Base-by-base conservation (phyloP, 2,888 invertebrate species). In the Anthophora plumipes region DNA sequence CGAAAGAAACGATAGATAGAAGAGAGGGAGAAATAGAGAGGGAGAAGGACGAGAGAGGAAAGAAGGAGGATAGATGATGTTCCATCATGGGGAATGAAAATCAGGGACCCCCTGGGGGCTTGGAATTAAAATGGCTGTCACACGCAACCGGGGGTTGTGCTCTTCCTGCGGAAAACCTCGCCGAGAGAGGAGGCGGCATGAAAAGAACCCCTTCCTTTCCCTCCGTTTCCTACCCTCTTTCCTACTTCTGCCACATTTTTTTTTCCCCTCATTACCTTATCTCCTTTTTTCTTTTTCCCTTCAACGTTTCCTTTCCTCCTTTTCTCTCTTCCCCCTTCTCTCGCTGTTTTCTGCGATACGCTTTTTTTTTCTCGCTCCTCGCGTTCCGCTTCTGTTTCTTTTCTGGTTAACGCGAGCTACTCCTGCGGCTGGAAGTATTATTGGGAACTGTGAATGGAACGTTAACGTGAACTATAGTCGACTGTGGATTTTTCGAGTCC, bases 111-210 rank as follows among this genome's bases (percentile, higher is more conserved):
- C 90, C 89, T 87, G 81, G 87, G 89, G 90, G 89, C 88, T 88
- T 83, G 86, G 86, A 90, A 92, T 91, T 92, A 91, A 92, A 92
- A 92, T 91, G 91, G 91, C 91, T 91, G 91, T 91, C 91, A 91
- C 89, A 89, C 89, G 89, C 89, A 90, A 87, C 86, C 77, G 66
- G 83, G 78, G 87, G 87, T 84, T 87, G 87, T 87, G 84, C 87
- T 84, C 87, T 87, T 87, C 88, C 87, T 85, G 84, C 86, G 86
- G 87, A 87, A 87, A 87, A 87, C 87, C 87, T 86, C 84, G 79
- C 75, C 68, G 80, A 87, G 80, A 87, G 82, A 85, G 87, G 82
- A 87, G 85, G 74, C 80, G 78, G 77, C 82, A 85, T 85, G 82
- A 85, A 85, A 85, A 85, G 85, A 84, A 80, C 74, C 85, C 84